Evolutionary conservation across 2,888 invertebrate genomes (phyloP), one percentile per base, ranked within the genome.

Genomic region (Syritta pipiens): DNA sequence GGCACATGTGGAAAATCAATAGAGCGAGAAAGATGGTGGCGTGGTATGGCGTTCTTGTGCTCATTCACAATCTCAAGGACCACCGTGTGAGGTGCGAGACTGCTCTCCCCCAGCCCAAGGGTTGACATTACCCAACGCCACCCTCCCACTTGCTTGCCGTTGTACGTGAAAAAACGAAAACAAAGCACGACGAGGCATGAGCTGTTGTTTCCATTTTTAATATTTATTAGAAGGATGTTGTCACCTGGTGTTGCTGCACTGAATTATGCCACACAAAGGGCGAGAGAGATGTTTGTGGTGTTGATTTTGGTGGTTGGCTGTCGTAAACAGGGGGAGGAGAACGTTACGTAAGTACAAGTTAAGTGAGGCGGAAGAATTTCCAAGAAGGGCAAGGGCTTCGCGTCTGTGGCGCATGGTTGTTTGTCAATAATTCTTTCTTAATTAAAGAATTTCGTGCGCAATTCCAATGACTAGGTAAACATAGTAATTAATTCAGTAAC

Each of bases 401-500:
- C 19, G 30, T 4, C 10, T n/a, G n/a, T n/a, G n/a, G 32, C 35
- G 48, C 26, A 7, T 10, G 24, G 55, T 9, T 44, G 55, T 9
- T 55, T 75, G 55, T 68, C 68, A 68, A 68, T 62, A 68, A 62
- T 69, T 63, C 62, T 49, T 76, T n/a, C n/a, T n/a, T n/a, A 59
- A 59, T 63, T 76, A 63, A 57, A 17, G 19, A 51, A 44, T 69
- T 63, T 32, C 63, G 69, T 69, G 69, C 44, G 28, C 37, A 55
- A 37, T 60, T 55, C 48, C 53, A 69, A 42, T 44, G n/a, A n/a
- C n/a, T n/a, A n/a, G n/a, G n/a, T n/a, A n/a, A 53, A 53, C 53
- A 30, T 55, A 37, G 5, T 55, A 55, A 62, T 71, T 62, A 62
- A 62, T 55, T 10, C 48, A 19, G 17, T 20, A 40, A n/a, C 32